phyloP scores from a whole-genome alignment of 2,113 vertebrate genomes.

The Perca schrenkii region DNA sequence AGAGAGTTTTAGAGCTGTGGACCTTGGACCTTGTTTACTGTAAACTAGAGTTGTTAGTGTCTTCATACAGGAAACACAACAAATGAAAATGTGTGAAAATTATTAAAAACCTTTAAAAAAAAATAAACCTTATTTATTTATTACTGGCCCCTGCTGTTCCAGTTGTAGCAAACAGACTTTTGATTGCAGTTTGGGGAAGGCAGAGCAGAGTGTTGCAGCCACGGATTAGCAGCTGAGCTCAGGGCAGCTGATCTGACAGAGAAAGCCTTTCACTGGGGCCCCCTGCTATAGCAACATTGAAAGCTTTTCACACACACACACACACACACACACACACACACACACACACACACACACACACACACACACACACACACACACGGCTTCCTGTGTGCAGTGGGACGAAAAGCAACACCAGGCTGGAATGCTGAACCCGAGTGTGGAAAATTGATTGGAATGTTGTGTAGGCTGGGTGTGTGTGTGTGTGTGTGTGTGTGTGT shows the following conservation, averaged over 20 bases:
- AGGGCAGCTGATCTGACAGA: slow-evolving; percentile 60
- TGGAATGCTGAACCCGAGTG: slow-evolving; percentile 75
- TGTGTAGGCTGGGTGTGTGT: slow-evolving; percentile 41
- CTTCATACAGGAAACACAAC: background rate
- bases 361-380: slow-evolving; percentile 5
- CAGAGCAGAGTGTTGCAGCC: slow-evolving; percentile 19
- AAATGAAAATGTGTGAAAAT: background rate
- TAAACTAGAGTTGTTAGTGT: background rate
- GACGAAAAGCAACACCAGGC: slow-evolving; percentile 64
- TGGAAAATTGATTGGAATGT: slow-evolving; percentile 78
- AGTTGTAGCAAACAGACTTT: slow-evolving; percentile 1
- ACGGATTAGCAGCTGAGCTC: slow-evolving; percentile 42
- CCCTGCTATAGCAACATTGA: slow-evolving; percentile 47
- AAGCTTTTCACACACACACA: slow-evolving; percentile 20
- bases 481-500: slow-evolving; percentile 11
- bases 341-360: slow-evolving; percentile 5
- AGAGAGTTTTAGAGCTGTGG: background rate
- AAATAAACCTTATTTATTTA: background rate
- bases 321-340: background rate
- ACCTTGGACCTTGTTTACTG: background rate
- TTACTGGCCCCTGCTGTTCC: background rate
- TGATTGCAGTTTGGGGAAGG: background rate
- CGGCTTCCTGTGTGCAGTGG: slow-evolving; percentile 50
- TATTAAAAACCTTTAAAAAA: background rate
- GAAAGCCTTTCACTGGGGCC: slow-evolving; percentile 51